Base-by-base conservation (phyloP, 1,140 invertebrate species). In the Drosophila quadrilineata region DNA sequence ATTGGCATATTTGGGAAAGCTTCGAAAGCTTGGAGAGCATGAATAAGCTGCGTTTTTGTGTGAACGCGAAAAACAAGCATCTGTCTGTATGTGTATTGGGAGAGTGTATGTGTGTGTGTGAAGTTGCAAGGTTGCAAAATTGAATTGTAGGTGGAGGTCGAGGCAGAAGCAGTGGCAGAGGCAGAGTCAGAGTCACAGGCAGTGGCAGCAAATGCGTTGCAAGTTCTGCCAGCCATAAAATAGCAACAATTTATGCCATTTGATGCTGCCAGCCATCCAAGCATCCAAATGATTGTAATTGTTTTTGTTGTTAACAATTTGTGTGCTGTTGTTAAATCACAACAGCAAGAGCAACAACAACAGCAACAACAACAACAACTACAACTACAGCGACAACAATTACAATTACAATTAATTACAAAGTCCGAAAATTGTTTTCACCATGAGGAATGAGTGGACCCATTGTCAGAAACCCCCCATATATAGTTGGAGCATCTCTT, bases 131-230 rank as follows among this genome's bases (percentile, higher is more conserved):
- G 68, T 82, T 68, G 64, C 45, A 50, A 59, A 75, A 77, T 84
- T 72, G 33, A 76, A 77, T 70, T 73, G 76, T 84, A 84, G 76
- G 76, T 73, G 77, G 77, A 76, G 76, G 72, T 62, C 75, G 57
- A 36, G 57, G 26, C 48, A 54, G 35, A 49, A 28, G 38, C 48
- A 56, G 45, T 22, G n/a, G 26, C 33, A 33, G 70, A 26, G 31
- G 17, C 41, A 10, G 48, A 10, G n/a, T 17, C 21, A 43, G 35
- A 16, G 22, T 8, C 36, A 24, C n/a, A n/a, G n/a, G 46, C 38
- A 35, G 31, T 57, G 16, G 50, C 53, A 35, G 14, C 26, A 60
- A 66, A 63, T 54, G 58, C 65, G 65, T 63, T 67, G 71, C 71
- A 26, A 80, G 82, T 80, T 80, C 52, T 69, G 29, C 33, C 48